Percentiles rank a stretch among this genome's conserved stretches.
Evolutionary conservation across 2,888 invertebrate species (phyloP).

Genomic region (Dione vanillae): DNA sequence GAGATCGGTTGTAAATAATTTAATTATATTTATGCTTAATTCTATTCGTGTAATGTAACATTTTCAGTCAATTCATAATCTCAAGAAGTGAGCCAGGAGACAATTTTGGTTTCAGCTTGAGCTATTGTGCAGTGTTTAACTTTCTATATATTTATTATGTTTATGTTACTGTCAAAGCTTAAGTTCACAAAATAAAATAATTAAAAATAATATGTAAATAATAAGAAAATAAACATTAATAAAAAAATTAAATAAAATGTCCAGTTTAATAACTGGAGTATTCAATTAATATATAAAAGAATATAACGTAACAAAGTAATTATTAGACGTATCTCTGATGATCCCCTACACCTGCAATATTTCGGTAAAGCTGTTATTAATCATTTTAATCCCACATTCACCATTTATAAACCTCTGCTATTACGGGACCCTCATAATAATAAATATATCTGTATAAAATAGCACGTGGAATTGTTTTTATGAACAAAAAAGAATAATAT

Average conservation of each 20-base stretch:
- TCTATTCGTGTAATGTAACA: no score
- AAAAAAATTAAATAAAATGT: background rate
- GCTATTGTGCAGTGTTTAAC: no score
- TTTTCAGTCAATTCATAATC: no score
- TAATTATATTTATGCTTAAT: no score
- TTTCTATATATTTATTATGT: no score
- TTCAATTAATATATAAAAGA: background rate
- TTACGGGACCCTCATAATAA: slow-evolving; percentile 49
- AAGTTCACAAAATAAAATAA: no score
- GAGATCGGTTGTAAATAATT: no score
- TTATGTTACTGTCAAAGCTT: no score
- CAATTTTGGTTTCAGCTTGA: no score
- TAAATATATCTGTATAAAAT: background rate
- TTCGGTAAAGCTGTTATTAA: slow-evolving; percentile 58
- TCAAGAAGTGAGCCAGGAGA: no score
- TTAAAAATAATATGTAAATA: background rate
- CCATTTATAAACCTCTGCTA: slow-evolving; percentile 68
- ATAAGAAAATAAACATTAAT: background rate
- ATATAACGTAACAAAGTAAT: slow-evolving; percentile 11
- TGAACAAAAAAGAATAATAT: background rate
- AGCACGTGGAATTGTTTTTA: background rate
- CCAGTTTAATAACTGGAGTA: background rate
- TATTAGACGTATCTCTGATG: slow-evolving; percentile 4
- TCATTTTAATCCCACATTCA: slow-evolving; percentile 74
- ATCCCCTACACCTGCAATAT: slow-evolving; percentile 54